These are phyloP conservation scores for Zoanthus gigantus DNA, from an alignment of 92 coral and sea anemone genomes.

Conservation along the genomic window DNA sequence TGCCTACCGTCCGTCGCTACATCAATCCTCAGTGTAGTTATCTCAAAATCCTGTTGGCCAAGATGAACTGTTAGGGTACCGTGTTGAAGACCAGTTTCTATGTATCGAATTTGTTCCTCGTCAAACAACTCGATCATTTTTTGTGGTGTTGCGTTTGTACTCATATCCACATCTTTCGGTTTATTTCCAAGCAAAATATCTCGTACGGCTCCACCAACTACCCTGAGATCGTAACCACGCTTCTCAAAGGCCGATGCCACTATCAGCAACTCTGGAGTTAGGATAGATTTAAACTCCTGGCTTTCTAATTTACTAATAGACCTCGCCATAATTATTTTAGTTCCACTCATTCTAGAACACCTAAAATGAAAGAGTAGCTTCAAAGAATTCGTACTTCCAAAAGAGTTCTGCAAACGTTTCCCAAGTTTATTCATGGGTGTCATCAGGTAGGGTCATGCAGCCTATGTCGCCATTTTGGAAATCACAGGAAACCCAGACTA, in stretches of 20 bases:
- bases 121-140: slow-evolving; percentile 89
- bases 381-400: neutral
- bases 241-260: slow-evolving; percentile 74
- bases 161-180: slow-evolving; percentile 92
- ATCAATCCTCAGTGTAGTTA: slow-evolving; percentile 93
- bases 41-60: slow-evolving; percentile 80
- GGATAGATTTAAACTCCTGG: slow-evolving; percentile 71
- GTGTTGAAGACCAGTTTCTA: slow-evolving; percentile 95
- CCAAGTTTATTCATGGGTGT: slow-evolving; percentile 21
- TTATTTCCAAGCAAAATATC: slow-evolving; percentile 79
- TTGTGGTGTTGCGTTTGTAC: slow-evolving; percentile 93
- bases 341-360: neutral
- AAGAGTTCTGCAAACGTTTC: neutral
- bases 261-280: slow-evolving; percentile 81
- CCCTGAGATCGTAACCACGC: slow-evolving; percentile 84
- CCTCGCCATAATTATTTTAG: slow-evolving; percentile 51
- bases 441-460: neutral
- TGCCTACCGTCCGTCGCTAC: slow-evolving; percentile 96
- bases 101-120: slow-evolving; percentile 75
- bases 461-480: slow-evolving; percentile 18
- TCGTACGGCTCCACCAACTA: slow-evolving; percentile 97
- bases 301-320: slow-evolving; percentile 67
- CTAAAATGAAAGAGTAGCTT: neutral
- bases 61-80: slow-evolving; percentile 96
- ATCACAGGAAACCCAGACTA: no score